phyloP scores from a whole-genome alignment of 1,140 invertebrate genomes.

The Steinernema feltiae region DNA sequence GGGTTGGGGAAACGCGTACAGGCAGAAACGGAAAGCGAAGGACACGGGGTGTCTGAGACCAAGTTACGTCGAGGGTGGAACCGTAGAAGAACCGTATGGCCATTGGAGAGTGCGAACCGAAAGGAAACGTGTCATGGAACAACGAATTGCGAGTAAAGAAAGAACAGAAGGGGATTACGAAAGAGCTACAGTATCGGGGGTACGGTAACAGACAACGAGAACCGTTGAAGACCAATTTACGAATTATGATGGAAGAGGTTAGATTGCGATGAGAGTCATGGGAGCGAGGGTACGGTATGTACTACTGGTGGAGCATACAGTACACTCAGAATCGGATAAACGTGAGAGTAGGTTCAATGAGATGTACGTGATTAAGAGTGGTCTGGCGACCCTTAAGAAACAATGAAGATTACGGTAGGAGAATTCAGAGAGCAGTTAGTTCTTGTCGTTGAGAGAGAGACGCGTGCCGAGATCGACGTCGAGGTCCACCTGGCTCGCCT shows the following conservation, averaged over 20 bases:
- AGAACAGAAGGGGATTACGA: background rate
- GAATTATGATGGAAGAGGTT: background rate
- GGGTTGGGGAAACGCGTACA: background rate
- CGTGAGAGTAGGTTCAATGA: background rate
- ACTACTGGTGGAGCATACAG: background rate
- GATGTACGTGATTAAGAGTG: background rate
- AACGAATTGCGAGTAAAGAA: no score
- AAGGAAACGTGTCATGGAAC: no score
- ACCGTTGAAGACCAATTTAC: background rate
- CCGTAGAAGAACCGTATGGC: background rate
- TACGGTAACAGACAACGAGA: background rate
- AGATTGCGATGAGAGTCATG: background rate
- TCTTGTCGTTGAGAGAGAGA: background rate
- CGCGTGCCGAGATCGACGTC: background rate
- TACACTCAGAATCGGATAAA: background rate
- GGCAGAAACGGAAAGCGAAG: background rate
- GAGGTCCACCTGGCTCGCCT: background rate
- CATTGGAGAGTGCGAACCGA: background rate
- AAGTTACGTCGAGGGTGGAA: background rate
- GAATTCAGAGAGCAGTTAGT: background rate
- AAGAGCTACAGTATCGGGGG: no score
- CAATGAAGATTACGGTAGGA: background rate
- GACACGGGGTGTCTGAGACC: constrained; percentile 1
- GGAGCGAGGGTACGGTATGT: background rate
- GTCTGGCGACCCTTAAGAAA: no score